Evolutionary conservation across 2,113 vertebrate genomes (phyloP).

Genomic region (Mohoua ochrocephala): DNA sequence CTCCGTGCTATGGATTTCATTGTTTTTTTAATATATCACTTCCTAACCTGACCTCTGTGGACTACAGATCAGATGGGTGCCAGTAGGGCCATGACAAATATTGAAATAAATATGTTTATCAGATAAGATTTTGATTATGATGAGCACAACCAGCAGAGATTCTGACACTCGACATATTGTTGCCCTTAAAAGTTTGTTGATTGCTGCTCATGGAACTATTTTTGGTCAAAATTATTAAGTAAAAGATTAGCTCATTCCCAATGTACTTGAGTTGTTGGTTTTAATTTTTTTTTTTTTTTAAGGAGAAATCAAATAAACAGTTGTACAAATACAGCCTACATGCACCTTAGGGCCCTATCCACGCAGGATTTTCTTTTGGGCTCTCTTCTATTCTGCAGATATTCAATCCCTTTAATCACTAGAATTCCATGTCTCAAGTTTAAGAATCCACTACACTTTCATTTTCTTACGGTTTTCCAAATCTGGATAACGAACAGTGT

Average conservation of each 20-base stretch:
- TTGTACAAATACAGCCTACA: neutral
- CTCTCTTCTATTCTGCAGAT: neutral
- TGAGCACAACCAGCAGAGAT: neutral
- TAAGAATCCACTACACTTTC: neutral
- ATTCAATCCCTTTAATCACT: slow-evolving; percentile 10
- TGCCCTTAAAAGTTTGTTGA: neutral
- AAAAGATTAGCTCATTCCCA: neutral
- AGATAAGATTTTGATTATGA: neutral
- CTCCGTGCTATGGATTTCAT: neutral
- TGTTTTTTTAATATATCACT: neutral
- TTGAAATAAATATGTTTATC: neutral
- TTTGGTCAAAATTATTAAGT: neutral
- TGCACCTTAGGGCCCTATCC: neutral
- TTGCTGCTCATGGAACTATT: neutral
- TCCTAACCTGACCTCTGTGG: neutral
- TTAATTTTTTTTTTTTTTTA: neutral
- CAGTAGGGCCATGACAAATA: neutral
- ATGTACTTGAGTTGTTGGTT: neutral
- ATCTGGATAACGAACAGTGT: slow-evolving; percentile 11
- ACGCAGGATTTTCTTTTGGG: neutral
- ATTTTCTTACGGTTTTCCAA: slow-evolving; percentile 26
- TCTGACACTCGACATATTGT: neutral
- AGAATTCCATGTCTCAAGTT: neutral
- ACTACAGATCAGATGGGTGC: neutral
- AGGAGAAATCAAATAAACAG: neutral